A percentile compares a stretch with the other conserved stretches of the same genome.
phyloP scores from a whole-genome alignment of 2,113 vertebrate species.

The Dicerorhinus sumatrensis region DNA sequence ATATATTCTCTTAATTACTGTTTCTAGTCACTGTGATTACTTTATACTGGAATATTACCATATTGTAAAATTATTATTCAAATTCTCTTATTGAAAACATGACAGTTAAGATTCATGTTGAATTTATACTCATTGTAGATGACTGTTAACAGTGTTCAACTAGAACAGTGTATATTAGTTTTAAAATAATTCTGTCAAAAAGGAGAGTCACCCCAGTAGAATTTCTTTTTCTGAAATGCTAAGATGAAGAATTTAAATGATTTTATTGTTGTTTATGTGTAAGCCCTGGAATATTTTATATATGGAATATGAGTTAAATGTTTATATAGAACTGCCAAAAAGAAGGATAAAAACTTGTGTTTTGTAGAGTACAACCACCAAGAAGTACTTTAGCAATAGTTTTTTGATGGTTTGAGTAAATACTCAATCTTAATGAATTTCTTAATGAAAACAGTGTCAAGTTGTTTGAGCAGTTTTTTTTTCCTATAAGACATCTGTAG shows the following conservation, averaged over 20 bases:
- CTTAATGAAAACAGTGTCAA: constrained; percentile 8
- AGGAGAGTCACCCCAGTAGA: not conserved
- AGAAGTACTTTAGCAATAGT: not conserved
- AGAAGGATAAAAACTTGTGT: constrained; percentile 1
- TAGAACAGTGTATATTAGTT: not conserved
- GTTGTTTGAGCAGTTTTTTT: constrained; percentile 44
- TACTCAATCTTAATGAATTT: constrained; percentile 59
- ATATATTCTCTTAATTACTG: not conserved
- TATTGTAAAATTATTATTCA: not conserved
- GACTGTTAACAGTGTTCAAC: not conserved
- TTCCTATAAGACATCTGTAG: not conserved
- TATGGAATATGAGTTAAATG: constrained; percentile 37
- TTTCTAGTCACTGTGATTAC: constrained; percentile 45
- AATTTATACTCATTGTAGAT: constrained; percentile 39
- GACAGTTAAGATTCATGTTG: constrained; percentile 11
- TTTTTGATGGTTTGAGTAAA: constrained; percentile 51
- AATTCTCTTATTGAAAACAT: constrained; percentile 9
- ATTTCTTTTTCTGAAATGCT: constrained; percentile 32
- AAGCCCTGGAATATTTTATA: constrained; percentile 17
- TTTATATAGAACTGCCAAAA: not conserved
- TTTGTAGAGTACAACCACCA: constrained; percentile 51
- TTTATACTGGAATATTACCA: not conserved
- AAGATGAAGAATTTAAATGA: constrained; percentile 38
- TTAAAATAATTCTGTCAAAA: constrained; percentile 52
- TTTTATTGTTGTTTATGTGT: constrained; percentile 34